These are phyloP conservation scores for Coptodon bakossiorum DNA, from an alignment of 2,113 vertebrate species.

Conservation along the genomic window DNA sequence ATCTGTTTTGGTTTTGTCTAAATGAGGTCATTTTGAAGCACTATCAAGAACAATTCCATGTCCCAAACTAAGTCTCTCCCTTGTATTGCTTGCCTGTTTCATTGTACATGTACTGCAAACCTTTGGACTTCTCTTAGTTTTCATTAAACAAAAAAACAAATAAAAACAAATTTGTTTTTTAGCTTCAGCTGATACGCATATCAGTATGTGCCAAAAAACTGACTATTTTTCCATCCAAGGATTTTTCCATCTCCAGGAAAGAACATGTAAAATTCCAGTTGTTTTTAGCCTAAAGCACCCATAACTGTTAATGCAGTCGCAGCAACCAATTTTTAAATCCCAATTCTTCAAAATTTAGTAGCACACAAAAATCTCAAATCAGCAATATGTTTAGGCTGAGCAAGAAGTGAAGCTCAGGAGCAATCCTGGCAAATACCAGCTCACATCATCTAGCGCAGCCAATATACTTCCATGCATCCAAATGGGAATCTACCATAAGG, in stretches of 20 bases:
- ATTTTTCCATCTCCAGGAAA: not conserved
- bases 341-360: not conserved
- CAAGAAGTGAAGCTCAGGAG: not conserved
- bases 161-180: not conserved
- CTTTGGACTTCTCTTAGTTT: not conserved
- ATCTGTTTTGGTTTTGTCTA: conserved; percentile 20
- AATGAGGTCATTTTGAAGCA: conserved; percentile 18
- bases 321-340: not conserved
- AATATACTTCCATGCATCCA: not conserved
- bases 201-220: not conserved
- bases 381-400: not conserved
- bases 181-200: not conserved
- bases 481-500: not conserved
- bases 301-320: not conserved
- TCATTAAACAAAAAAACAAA: not conserved
- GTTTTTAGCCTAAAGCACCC: not conserved
- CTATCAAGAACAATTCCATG: not conserved
- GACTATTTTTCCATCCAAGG: not conserved
- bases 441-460: not conserved
- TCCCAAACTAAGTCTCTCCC: not conserved
- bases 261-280: not conserved
- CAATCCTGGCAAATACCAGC: not conserved
- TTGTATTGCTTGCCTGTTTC: not conserved
- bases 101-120: not conserved
- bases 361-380: not conserved